phyloP scores from a whole-genome alignment of 2,113 vertebrate genomes.

The Irena cyanogastra region DNA sequence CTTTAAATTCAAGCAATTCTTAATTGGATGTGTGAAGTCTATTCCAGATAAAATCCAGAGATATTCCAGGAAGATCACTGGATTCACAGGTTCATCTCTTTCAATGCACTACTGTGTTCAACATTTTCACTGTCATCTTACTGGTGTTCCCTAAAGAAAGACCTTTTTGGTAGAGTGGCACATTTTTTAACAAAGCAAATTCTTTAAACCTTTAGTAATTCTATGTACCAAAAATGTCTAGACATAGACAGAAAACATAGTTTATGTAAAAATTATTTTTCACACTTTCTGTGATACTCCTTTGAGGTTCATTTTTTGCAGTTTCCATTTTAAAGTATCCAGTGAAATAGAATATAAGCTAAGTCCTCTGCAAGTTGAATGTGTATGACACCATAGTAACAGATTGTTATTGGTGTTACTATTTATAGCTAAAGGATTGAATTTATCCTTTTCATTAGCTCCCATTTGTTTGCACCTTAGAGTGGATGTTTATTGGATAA shows the following conservation, averaged over 20 bases:
- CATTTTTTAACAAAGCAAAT: background rate
- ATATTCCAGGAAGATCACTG: background rate
- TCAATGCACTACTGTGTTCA: rapidly evolving
- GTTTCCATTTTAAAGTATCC: background rate
- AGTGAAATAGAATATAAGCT: background rate
- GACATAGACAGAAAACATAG: background rate
- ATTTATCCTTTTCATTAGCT: background rate
- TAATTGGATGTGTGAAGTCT: background rate
- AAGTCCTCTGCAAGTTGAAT: background rate
- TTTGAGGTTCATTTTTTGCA: background rate
- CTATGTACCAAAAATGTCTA: background rate
- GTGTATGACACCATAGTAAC: background rate
- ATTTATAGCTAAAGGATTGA: background rate
- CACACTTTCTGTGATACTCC: background rate
- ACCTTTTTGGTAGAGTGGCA: background rate
- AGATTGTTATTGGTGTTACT: background rate
- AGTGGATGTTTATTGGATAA: background rate
- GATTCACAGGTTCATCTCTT: background rate
- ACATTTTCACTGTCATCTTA: background rate
- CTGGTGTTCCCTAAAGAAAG: background rate
- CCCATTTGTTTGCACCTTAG: background rate
- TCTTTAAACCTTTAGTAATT: background rate
- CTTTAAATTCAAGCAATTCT: background rate
- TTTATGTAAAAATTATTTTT: background rate
- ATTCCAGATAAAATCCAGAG: background rate